These are phyloP conservation scores for Pachyseris speciosa DNA, from an alignment of 64 coral and sea anemone species.

Conservation along the genomic window DNA sequence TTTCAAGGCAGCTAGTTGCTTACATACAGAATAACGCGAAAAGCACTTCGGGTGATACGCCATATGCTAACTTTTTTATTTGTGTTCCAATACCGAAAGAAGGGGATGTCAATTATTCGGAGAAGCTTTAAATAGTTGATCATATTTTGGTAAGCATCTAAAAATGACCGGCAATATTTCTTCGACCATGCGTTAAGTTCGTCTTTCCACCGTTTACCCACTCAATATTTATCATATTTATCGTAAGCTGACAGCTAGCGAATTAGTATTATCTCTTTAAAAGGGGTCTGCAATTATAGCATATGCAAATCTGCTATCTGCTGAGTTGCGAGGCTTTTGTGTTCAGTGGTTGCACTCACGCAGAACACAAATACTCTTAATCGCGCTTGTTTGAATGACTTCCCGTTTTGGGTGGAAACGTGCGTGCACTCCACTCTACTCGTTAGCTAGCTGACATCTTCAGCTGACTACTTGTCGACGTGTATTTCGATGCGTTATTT, in stretches of 20 bases:
- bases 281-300: not conserved
- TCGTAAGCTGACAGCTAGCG: not conserved
- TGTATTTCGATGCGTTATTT: not conserved
- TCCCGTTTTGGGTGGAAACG: too few relatives aligned
- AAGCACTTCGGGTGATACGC: too few relatives aligned
- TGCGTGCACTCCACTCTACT: too few relatives aligned
- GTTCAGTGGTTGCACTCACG: not conserved
- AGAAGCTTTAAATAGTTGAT: not conserved
- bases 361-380: not conserved
- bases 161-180: not conserved
- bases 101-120: not conserved
- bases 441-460: not conserved
- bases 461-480: not conserved
- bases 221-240: not conserved
- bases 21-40: too few relatives aligned
- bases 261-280: not conserved
- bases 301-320: slow-evolving; percentile 7
- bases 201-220: not conserved
- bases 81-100: not conserved
- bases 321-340: not conserved
- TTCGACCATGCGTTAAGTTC: not conserved
- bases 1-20: too few relatives aligned
- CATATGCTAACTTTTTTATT: too few relatives aligned
- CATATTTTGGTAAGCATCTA: not conserved
- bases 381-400: too few relatives aligned